These are phyloP conservation scores for Euwallacea similis DNA, from an alignment of 1,140 invertebrate species.

Conservation along the genomic window DNA sequence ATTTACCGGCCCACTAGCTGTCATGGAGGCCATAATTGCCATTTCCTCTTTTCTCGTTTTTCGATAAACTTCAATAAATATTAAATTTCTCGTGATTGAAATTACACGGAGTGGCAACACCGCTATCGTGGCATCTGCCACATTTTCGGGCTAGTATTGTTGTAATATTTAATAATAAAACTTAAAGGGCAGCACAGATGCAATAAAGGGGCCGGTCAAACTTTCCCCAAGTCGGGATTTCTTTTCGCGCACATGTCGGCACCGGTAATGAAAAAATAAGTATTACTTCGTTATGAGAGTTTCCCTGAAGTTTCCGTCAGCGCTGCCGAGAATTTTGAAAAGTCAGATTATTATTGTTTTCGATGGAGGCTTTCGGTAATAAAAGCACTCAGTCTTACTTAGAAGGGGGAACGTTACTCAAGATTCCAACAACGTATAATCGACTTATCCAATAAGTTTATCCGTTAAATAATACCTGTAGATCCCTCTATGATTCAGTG, in stretches of 20 bases:
- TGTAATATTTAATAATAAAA: not conserved
- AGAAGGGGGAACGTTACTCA: too few relatives aligned
- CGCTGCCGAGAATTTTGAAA: constrained; percentile 7
- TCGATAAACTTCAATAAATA: not conserved
- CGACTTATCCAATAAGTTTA: too few relatives aligned
- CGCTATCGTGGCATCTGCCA: not conserved
- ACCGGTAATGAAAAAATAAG: constrained; percentile 21
- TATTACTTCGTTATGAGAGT: constrained; percentile 9
- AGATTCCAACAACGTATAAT: too few relatives aligned
- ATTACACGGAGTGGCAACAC: not conserved
- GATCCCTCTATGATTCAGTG: too few relatives aligned
- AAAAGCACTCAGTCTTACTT: too few relatives aligned
- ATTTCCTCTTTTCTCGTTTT: constrained; percentile 1
- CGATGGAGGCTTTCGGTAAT: not conserved
- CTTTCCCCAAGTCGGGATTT: not conserved
- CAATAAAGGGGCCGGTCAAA: constrained; percentile 7
- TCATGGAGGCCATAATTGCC: not conserved
- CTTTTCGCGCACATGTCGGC: constrained; percentile 9
- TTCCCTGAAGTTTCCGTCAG: not conserved
- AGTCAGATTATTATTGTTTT: not conserved
- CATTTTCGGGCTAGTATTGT: not conserved
- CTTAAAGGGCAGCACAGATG: not conserved
- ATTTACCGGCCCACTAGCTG: not conserved
- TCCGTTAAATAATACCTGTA: too few relatives aligned
- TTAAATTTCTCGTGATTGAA: not conserved